Evolutionary conservation across 2,113 vertebrate species (phyloP).

Genomic region (Riparia riparia): DNA sequence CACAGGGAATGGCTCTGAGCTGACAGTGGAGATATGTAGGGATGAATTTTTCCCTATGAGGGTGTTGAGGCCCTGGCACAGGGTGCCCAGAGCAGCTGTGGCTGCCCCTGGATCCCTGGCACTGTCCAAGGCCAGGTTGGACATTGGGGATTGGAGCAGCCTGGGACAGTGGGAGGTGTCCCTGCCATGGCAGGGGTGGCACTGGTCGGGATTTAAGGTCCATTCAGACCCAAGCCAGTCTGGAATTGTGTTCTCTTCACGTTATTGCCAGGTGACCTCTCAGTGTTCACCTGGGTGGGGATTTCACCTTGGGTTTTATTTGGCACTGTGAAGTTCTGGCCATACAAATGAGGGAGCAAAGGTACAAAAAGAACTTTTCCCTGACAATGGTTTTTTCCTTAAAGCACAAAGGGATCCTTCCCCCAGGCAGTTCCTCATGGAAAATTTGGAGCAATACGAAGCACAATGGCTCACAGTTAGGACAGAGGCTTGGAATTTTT

Average conservation of each 20-base stretch:
- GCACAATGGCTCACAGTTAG: background rate
- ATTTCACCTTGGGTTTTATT: background rate
- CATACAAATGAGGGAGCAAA: background rate
- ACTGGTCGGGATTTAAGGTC: background rate
- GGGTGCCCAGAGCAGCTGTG: background rate
- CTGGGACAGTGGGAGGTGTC: background rate
- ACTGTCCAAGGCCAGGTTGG: background rate
- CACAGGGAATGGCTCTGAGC: background rate
- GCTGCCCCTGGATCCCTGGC: background rate
- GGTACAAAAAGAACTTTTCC: background rate
- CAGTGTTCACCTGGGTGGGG: background rate
- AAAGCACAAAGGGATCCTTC: background rate
- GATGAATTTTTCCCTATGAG: accelerated
- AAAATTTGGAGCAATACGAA: background rate
- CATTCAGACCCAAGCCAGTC: background rate
- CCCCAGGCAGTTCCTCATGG: background rate
- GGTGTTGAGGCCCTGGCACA: accelerated
- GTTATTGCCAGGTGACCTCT: accelerated
- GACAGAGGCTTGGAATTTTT: background rate
- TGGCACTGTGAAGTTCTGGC: background rate
- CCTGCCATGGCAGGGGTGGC: background rate
- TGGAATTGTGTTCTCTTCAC: background rate
- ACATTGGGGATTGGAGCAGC: background rate
- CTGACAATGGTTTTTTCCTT: accelerated
- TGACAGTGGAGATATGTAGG: accelerated